These are phyloP conservation scores for Bombus huntii DNA, from an alignment of 1,140 invertebrate species.

Conservation along the genomic window DNA sequence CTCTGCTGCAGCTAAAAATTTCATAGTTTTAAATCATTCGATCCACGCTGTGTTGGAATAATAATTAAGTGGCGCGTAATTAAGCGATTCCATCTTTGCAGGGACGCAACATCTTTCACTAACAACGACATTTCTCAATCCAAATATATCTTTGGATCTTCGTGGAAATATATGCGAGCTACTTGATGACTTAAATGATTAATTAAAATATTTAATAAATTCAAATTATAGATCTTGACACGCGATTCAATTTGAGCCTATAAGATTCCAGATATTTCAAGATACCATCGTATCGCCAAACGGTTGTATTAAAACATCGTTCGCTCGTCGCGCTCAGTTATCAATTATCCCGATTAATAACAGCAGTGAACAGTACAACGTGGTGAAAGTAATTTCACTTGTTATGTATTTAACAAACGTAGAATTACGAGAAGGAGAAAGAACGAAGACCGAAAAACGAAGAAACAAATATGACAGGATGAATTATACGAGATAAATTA, in stretches of 20 bases:
- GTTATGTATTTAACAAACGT: neutral
- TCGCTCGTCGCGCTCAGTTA: neutral
- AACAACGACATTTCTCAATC: too few relatives aligned
- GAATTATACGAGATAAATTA: constrained; percentile 17
- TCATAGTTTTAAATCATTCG: neutral
- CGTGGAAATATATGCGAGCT: neutral
- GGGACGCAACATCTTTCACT: neutral
- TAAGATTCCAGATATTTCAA: neutral
- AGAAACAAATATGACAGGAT: too few relatives aligned
- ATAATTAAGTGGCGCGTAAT: neutral
- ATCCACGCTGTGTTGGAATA: neutral
- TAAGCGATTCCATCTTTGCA: neutral
- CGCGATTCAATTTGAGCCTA: neutral
- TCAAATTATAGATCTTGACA: neutral
- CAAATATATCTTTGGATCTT: neutral
- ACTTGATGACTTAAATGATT: neutral
- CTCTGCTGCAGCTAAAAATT: neutral
- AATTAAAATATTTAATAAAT: neutral
- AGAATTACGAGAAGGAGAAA: neutral
- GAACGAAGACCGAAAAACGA: neutral
- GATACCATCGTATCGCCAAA: neutral
- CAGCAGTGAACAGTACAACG: neutral
- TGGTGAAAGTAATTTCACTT: constrained; percentile 18
- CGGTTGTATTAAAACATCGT: neutral
- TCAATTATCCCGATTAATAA: neutral